Evolutionary conservation across 2,113 vertebrate species (phyloP), one percentile per base, ranked within the genome.

Genomic region (Oceanites oceanicus): DNA sequence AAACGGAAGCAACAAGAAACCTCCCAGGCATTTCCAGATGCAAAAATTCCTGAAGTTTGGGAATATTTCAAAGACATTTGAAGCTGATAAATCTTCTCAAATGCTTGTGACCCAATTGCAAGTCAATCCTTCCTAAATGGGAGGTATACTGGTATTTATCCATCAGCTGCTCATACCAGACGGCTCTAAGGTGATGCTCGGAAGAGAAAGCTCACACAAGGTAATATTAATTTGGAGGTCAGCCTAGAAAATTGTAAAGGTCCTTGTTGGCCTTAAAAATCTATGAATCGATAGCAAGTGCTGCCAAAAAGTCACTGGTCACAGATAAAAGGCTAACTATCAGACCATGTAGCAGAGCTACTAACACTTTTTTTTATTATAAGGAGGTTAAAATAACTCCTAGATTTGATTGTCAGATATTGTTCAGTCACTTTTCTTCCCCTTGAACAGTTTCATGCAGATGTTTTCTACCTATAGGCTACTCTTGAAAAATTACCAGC

Each of bases 251-350:
- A 68, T 58, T 36, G 17, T 63, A 81, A 89, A 94, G 58, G 73
- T 87, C 66, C 40, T 87, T 84, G 66, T 32, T 77, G 29, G 73
- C 73, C 76, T 94, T 89, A 89, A 92, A 94, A 92, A 86, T 75
- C 71, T 40, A 22, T 90, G 68, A 91, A 87, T 92, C 10, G 0
- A 87, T 86, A 92, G 19, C 52, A 84, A 75, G 68, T 59, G 44
- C 65, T 68, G 38, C 55, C 52, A 84, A 92, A 96, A 91, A 70
- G 73, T 89, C 85, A 78, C 40, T 67, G 71, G 81, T 49, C 76
- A 65, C 36, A 80, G 61, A 55, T 25, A 77, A 86, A 91, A 86
- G 70, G 49, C 19, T 65, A 47, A 23, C 70, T 65, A 70, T 55
- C 61, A 75, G 80, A 59, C 13, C 40, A 27, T 20, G 62, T 18